These are phyloP conservation scores for Phymorhynchus buccinoides DNA, from an alignment of 1,140 invertebrate genomes.

Conservation along the genomic window DNA sequence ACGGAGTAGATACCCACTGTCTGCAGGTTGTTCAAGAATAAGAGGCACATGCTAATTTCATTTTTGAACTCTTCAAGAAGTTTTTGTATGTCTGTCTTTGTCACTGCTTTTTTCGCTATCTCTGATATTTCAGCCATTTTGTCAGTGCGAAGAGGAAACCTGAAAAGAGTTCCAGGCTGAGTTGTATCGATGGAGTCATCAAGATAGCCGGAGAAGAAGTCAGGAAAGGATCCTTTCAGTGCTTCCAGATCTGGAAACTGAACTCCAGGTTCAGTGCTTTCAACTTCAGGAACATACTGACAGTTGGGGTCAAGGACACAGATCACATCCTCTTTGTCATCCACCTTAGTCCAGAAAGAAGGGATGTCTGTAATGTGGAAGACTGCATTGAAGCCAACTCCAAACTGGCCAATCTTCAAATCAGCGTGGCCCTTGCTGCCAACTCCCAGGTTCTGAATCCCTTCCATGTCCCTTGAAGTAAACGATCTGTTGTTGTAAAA, in stretches of 20 bases:
- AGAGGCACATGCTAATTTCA: conserved; percentile 54
- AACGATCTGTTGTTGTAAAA: conserved; percentile 68
- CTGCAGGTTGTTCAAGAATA: conserved; percentile 64
- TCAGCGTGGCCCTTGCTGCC: conserved; percentile 63
- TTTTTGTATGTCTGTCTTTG: conserved; percentile 40
- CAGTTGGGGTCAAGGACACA: conserved; percentile 69
- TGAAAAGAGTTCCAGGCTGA: conserved; percentile 57
- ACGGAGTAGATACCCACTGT: conserved; percentile 54
- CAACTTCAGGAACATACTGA: conserved; percentile 57
- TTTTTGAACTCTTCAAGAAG: conserved; percentile 55
- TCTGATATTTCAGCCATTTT: conserved; percentile 55
- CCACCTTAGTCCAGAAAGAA: conserved; percentile 62
- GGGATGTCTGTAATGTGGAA: conserved; percentile 70
- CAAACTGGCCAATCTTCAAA: conserved; percentile 66
- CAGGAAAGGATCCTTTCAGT: conserved; percentile 49
- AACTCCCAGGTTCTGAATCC: conserved; percentile 65
- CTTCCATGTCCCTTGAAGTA: conserved; percentile 61
- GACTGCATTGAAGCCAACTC: conserved; percentile 71
- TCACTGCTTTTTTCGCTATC: conserved; percentile 48
- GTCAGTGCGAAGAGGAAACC: conserved; percentile 59
- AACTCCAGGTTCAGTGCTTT: conserved; percentile 56
- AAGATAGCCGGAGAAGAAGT: conserved; percentile 61
- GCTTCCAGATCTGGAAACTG: conserved; percentile 49
- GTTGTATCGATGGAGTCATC: conserved; percentile 37
- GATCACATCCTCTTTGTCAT: conserved; percentile 54